Evolutionary conservation across 2,113 vertebrate species (phyloP).

Genomic region (Tetraodon nigroviridis): DNA sequence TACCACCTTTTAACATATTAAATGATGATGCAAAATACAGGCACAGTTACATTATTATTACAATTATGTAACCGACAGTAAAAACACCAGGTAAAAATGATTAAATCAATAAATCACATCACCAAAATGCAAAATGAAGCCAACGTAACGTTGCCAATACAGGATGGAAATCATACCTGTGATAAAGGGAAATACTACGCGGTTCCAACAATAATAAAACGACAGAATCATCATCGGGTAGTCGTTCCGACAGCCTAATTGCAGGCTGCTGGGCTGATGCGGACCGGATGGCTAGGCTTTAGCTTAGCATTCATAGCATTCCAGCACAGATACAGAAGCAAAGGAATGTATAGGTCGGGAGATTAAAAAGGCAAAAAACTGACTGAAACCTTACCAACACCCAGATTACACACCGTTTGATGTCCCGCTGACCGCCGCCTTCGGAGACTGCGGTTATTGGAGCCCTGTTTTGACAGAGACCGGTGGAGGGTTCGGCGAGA

Average conservation of each 20-base stretch:
- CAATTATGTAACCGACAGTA: too few relatives aligned
- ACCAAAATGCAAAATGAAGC: too few relatives aligned
- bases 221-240: not conserved
- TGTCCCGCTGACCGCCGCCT: constrained; percentile 1
- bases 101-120: too few relatives aligned
- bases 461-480: not conserved
- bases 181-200: not conserved
- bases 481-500: not conserved
- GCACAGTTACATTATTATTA: too few relatives aligned
- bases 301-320: not conserved
- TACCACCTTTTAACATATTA: not conserved
- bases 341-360: constrained; percentile 1
- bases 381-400: constrained; percentile 18
- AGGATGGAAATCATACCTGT: too few relatives aligned
- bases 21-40: too few relatives aligned
- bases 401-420: not conserved
- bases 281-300: not conserved
- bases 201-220: not conserved
- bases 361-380: not conserved
- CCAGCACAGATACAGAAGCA: not conserved
- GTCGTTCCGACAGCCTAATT: not conserved
- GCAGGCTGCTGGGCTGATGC: too few relatives aligned
- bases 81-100: too few relatives aligned
- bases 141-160: too few relatives aligned
- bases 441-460: not conserved